Conservation (phyloP, 2,113 vertebrate species). For the Platichthys stellatus region DNA sequence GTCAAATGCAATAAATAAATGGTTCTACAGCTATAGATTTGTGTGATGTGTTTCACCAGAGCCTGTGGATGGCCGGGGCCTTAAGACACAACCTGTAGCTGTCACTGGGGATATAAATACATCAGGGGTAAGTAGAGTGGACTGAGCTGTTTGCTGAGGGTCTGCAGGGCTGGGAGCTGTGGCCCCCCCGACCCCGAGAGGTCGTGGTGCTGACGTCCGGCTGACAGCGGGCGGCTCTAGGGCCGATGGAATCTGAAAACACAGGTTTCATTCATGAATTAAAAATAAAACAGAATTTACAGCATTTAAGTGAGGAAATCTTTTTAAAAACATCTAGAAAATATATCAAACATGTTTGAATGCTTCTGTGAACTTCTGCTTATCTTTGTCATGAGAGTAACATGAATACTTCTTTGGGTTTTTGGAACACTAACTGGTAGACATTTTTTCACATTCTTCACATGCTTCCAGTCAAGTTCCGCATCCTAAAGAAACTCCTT, state of each 20-base stretch:
- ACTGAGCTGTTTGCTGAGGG: slow-evolving; percentile 15
- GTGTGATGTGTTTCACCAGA: slow-evolving; percentile 58
- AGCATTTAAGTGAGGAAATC: neutral
- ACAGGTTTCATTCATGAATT: neutral
- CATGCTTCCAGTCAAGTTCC: too few relatives aligned
- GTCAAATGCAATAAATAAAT: slow-evolving; percentile 60
- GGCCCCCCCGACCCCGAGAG: neutral
- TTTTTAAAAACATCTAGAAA: too few relatives aligned
- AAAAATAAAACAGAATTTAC: neutral
- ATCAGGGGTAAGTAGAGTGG: slow-evolving; percentile 12
- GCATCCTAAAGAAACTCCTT: too few relatives aligned
- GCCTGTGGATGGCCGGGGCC: slow-evolving; percentile 2
- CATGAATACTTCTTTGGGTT: too few relatives aligned
- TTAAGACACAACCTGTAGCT: slow-evolving; percentile 53
- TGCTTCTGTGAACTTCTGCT: too few relatives aligned
- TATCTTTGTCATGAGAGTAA: too few relatives aligned
- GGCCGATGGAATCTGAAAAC: slow-evolving; percentile 77
- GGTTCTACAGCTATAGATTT: slow-evolving; percentile 47
- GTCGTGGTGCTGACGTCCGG: slow-evolving; percentile 16
- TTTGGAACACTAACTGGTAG: too few relatives aligned
- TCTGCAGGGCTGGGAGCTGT: slow-evolving; percentile 17
- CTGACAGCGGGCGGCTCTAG: slow-evolving; percentile 25
- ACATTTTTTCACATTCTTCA: too few relatives aligned
- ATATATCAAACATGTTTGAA: too few relatives aligned
- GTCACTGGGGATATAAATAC: slow-evolving; percentile 44